These are phyloP conservation scores for Meandrina meandrites DNA, from an alignment of 92 coral and sea anemone species.

Conservation along the genomic window DNA sequence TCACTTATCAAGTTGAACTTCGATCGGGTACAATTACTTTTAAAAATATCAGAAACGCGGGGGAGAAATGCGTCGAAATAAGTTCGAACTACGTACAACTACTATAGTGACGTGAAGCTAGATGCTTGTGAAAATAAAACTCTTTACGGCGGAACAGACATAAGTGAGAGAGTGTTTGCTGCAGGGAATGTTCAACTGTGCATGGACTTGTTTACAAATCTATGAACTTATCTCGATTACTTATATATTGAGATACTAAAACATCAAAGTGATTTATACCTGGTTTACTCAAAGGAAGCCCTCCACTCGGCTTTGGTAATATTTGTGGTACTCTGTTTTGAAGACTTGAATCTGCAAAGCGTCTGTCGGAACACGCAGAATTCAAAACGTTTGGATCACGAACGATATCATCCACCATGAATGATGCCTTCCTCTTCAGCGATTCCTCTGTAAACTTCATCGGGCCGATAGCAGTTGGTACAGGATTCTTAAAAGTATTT, in stretches of 20 bases:
- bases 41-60: too few species aligned
- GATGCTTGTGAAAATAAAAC: too few species aligned
- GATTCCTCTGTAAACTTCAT: not conserved
- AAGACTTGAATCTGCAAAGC: not conserved
- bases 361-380: not conserved
- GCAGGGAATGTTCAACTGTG: not conserved
- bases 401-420: conserved; percentile 27
- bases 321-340: not conserved
- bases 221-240: not conserved
- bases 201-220: not conserved
- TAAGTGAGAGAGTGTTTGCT: too few species aligned
- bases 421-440: not conserved
- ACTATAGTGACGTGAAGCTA: too few species aligned
- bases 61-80: too few species aligned
- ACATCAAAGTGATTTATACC: not conserved
- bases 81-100: too few species aligned
- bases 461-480: not conserved
- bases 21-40: too few species aligned
- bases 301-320: too few species aligned
- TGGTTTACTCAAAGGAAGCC: not conserved
- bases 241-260: not conserved
- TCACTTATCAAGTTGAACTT: too few species aligned
- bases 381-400: not conserved
- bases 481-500: not conserved
- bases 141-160: too few species aligned